Evolutionary conservation across 1,140 invertebrate species (phyloP), one percentile per base, ranked within the genome.

Genomic region (Aphelenchoides besseyi): DNA sequence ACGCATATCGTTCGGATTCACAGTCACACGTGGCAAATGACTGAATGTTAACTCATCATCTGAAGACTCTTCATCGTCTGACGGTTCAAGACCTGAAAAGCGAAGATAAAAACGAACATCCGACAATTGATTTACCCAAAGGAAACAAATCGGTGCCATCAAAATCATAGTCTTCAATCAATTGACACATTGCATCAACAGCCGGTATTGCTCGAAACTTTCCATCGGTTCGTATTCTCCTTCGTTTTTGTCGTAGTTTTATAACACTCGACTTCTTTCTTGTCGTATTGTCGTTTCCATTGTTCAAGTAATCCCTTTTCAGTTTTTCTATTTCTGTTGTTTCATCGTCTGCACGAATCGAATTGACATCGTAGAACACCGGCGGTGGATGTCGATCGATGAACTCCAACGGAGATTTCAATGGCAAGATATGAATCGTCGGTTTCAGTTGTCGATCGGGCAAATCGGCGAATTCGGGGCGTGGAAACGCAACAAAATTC

Each of bases 131-230:
- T 35, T 28, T 66, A 75, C 74, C 76, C 9, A 78, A 57, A 26
- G 76, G 78, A 57, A 78, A 78, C 23, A 78, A 64, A 35, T 78
- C 76, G 2, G 76, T 80, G 3, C 18, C 52, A 54, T 78, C 76
- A 57, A 78, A 78, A 54, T 78, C 76, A 35, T 66, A 53, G 29
- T 72, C 67, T 37, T 78, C 76, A 1, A 78, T 66, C 1, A 77
- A 41, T 3, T 74, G 63, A 28, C 79, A 81, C 79, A 78, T 81
- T 23, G 79, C 33, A 37, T 78, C 76, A 1, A 78, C 70, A 5
- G 37, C 16, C 12, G 69, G 69, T 18, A 81, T 70, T 33, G 36
- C 41, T 32, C 76, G 69, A 48, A 81, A 78, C 3, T 69, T 59
- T 5, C 76, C 76, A n/a, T 75, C 63, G 18, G 79, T 78, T 37